Base-by-base conservation (phyloP, 2,113 vertebrate genomes). In the Thamnaconus septentrionalis region DNA sequence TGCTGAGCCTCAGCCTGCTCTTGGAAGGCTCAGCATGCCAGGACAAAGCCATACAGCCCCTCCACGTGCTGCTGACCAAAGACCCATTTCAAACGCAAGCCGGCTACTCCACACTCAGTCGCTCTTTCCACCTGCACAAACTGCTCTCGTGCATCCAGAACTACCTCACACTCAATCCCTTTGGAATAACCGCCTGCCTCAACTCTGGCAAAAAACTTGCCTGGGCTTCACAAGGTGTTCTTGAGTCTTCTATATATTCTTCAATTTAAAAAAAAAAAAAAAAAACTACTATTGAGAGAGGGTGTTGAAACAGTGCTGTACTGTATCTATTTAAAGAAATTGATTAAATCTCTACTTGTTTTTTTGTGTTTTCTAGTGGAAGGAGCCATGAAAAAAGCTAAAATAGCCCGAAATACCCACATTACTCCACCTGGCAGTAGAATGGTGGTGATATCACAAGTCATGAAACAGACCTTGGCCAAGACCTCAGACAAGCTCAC, bases 371-470 rank as follows among this genome's bases (percentile, higher is more conserved):
- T 81, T 88, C 31, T 79, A 98, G 97, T 94, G 79, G 96, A 96
- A 83, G 96, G 96, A 10, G 73, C 93, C 0, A 93, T 94, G 81
- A 96, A 92, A 81, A 94, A 92, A 83, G 95, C 95, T 42, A 97
- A 92, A 86, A 94, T 99, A 64, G 92, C 93, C 55, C 92, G 96
- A 71, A 96, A 93, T 76, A 85, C 89, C 44, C 90, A 90, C 2
- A 80, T 82, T 69, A 94, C 94, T 59, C 94, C 97, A 3, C 76
- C 74, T 47, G 91, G 91, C 78, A 93, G 92, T 73, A 93, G 92
- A 67, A 88, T 98, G 75, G 93, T 99, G 61, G 82, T 98, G 18
- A 96, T 99, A 94, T 97, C 94, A 44, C 95, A 98, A 54, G 93
- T 98, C 46, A 94, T 93, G 83, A 95, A 91, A 70, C 96, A 99